These are phyloP conservation scores for Tachysurus vachellii DNA, from an alignment of 2,113 vertebrate genomes.

Conservation along the genomic window DNA sequence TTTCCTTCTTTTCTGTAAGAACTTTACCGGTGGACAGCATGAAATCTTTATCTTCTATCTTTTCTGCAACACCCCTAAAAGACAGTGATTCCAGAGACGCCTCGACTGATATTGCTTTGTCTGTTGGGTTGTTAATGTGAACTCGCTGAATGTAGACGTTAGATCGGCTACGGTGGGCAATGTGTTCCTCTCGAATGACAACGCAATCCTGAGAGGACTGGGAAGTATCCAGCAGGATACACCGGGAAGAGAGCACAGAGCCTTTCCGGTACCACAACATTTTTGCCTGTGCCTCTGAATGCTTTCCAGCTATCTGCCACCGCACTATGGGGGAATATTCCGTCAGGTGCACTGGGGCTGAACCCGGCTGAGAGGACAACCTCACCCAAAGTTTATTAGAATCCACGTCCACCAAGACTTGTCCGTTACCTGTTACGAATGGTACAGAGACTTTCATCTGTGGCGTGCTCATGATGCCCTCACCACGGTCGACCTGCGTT, in stretches of 20 bases:
- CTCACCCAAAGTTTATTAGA: conserved; percentile 85
- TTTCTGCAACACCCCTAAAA: conserved; percentile 76
- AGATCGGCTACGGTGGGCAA: conserved; percentile 86
- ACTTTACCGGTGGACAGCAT: conserved; percentile 82
- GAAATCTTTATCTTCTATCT: conserved; percentile 82
- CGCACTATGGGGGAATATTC: conserved; percentile 77
- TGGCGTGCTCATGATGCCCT: conserved; percentile 68
- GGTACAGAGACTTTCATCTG: conserved; percentile 69
- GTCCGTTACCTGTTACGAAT: conserved; percentile 85
- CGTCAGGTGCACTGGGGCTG: conserved; percentile 73
- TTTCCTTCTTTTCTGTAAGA: conserved; percentile 70
- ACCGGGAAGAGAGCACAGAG: conserved; percentile 78
- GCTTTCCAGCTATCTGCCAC: conserved; percentile 69
- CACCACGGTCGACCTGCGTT: conserved; percentile 66
- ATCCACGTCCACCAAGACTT: conserved; percentile 80
- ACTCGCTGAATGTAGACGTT: conserved; percentile 88
- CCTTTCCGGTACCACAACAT: conserved; percentile 83
- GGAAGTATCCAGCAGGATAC: conserved; percentile 64
- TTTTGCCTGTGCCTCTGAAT: conserved; percentile 72
- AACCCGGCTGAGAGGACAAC: conserved; percentile 69
- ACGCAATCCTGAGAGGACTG: conserved; percentile 79
- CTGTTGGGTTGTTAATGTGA: conserved; percentile 85
- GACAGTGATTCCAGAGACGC: conserved; percentile 57
- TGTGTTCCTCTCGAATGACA: conserved; percentile 85
- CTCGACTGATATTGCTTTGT: conserved; percentile 75